Evolutionary conservation across 2,797 vertebrate genomes (phyloP).

Genomic region (Gymnodraco acuticeps): DNA sequence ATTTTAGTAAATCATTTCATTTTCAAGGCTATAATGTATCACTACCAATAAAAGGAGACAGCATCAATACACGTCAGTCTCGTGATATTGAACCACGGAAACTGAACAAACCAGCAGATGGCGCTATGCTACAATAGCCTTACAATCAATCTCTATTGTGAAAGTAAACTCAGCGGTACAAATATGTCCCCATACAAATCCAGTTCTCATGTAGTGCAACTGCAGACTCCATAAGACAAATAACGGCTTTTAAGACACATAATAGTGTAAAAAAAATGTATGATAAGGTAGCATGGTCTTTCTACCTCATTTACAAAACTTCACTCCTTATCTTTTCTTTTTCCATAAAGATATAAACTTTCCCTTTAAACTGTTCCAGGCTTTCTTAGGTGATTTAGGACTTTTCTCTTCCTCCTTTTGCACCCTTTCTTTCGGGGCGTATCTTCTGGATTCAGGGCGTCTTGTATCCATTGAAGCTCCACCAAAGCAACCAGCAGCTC

Average conservation of each 20-base stretch:
- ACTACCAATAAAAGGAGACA: too few relatives aligned
- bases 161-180: background rate
- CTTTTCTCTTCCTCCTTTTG: background rate
- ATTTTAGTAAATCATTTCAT: too few relatives aligned
- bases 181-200: background rate
- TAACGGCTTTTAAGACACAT: background rate
- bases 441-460: background rate
- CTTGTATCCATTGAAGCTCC: background rate
- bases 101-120: too few relatives aligned
- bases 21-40: too few relatives aligned
- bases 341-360: rapidly evolving
- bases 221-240: background rate
- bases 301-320: background rate
- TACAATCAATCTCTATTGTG: too few relatives aligned
- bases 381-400: background rate
- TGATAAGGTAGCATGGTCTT: background rate
- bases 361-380: background rate
- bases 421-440: rapidly evolving
- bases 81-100: too few relatives aligned
- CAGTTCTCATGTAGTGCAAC: too few relatives aligned
- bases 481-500: rapidly evolving
- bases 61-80: too few relatives aligned
- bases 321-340: background rate
- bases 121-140: too few relatives aligned
- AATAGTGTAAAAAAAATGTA: too few relatives aligned